Conservation (phyloP, 2,113 vertebrate genomes). For the Psilopogon haemacephalus region DNA sequence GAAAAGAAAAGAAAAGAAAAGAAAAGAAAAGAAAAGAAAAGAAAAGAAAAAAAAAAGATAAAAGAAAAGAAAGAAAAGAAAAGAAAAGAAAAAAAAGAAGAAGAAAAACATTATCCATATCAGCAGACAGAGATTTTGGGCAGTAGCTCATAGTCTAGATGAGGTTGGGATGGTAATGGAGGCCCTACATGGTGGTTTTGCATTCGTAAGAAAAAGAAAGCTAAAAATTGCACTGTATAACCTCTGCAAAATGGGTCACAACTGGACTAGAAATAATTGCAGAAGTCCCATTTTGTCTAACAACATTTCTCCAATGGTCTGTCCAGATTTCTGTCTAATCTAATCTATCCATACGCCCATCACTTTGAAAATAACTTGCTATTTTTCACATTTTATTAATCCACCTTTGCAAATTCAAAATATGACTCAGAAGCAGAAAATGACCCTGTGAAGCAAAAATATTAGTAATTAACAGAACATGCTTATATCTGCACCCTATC, state of each 20-base stretch:
- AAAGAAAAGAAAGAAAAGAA: background rate
- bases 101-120: background rate
- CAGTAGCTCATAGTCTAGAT: background rate
- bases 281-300: conserved; percentile 61
- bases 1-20: background rate
- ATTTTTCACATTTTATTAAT: conserved; percentile 57
- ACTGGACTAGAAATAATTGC: conserved; percentile 67
- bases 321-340: conserved; percentile 61
- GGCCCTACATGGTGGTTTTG: background rate
- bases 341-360: background rate
- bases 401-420: conserved; percentile 22
- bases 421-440: background rate
- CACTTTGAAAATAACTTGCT: conserved; percentile 48
- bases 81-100: background rate
- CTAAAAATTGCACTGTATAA: background rate
- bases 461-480: background rate
- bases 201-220: background rate
- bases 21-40: background rate
- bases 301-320: conserved; percentile 43
- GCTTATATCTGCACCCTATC: background rate
- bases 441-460: background rate
- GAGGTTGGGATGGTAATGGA: background rate
- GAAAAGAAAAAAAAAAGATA: background rate
- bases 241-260: conserved; percentile 50
- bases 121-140: background rate